Base-by-base conservation (phyloP, 2,797 vertebrate genomes). In the Clarias fuscus region DNA sequence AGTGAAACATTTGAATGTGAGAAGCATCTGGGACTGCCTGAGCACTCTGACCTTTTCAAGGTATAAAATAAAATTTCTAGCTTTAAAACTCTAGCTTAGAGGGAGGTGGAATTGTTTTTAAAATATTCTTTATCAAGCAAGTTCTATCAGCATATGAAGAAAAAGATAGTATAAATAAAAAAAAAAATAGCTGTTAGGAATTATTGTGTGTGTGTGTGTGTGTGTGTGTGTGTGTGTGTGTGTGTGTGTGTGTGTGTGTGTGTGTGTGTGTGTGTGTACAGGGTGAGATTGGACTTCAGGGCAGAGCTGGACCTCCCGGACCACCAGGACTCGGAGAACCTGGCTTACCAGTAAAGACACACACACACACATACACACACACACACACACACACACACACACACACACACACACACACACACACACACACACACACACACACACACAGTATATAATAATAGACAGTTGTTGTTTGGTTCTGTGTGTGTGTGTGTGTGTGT, bases 251-350 rank as follows among this genome's bases (percentile, higher is more conserved):
- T 27, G 8, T 64, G 24, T 84, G 30, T 84, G 37, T 30, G 24
- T 61, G n/a, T 82, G 68, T 61, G 76, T 37, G 70, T 64, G 7
- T 89, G 70, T 68, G 70, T 93, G 67, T 86, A 20, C 90, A 98
- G 97, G 97, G 97, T 33, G 95, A 96, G 85, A 91, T 91, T 0
- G 97, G 97, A 70, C 92, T 94, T 87, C 96, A 94, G 87, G 97
- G 97, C 86, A 94, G 95, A 91, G 91, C 90, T 0, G 97, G 97
- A 8, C 96, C 96, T 64, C 89, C 92, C 4, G 97, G 97, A 20
- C 96, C 96, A 77, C 93, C 91, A 0, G 97, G 97, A 59, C 13
- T 95, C 65, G 97, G 97, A 75, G 97, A 97, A 86, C 91, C 95
- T n/a, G 97, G 97, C 92, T 90, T 93, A 85, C 93, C 75, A 89